These are phyloP conservation scores for Chondrosia reniformis DNA, from an alignment of 37 sponge, comb jelly and placozoan genomes.

Conservation along the genomic window DNA sequence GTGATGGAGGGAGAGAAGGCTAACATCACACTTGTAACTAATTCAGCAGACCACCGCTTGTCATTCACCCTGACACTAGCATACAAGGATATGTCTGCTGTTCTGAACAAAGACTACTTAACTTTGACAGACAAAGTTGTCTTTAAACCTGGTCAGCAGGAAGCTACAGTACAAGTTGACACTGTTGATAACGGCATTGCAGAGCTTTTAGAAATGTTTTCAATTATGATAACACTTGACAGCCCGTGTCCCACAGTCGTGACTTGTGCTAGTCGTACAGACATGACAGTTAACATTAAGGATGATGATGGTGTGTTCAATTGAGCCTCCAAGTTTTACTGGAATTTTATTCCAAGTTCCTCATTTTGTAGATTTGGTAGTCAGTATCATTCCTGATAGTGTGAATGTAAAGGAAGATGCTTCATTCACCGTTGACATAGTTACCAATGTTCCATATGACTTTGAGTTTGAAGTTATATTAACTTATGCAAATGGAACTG, in stretches of 20 bases:
- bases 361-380: neutral
- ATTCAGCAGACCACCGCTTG: neutral
- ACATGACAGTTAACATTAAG: neutral
- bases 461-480: neutral
- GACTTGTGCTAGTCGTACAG: neutral
- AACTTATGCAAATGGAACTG: neutral
- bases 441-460: neutral
- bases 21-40: slow-evolving; percentile 9
- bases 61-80: neutral
- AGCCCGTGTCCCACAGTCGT: neutral
- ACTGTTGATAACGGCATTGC: neutral
- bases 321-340: too few relatives aligned
- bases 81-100: neutral
- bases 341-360: too few relatives aligned
- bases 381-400: neutral
- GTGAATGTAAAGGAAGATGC: neutral
- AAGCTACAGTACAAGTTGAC: neutral
- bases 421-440: neutral
- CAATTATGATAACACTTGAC: neutral
- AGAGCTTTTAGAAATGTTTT: neutral
- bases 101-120: neutral
- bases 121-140: neutral
- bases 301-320: neutral
- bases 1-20: neutral
- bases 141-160: neutral